Evolutionary conservation across 2,113 vertebrate genomes (phyloP).

Genomic region (Hyperopisus bebe): DNA sequence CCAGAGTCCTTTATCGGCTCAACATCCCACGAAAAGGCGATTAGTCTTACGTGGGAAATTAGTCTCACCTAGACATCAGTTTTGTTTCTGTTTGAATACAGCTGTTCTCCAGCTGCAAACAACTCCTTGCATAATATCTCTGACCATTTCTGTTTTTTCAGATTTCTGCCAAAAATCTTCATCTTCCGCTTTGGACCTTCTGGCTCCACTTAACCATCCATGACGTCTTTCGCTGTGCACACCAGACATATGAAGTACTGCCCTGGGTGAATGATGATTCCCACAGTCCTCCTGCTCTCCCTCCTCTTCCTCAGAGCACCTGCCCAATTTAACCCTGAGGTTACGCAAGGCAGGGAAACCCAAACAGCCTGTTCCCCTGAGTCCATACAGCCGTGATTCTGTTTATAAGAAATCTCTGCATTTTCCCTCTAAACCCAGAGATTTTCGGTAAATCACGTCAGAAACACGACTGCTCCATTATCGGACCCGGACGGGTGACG

Average conservation of each 20-base stretch:
- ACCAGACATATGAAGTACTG: background rate
- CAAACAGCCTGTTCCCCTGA: background rate
- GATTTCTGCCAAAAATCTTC: background rate
- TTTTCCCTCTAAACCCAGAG: background rate
- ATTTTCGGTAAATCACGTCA: slow-evolving; percentile 3
- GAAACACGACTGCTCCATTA: background rate
- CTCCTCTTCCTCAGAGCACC: background rate
- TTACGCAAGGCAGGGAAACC: background rate
- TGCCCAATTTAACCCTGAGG: background rate
- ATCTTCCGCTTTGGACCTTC: background rate
- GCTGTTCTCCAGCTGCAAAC: slow-evolving; percentile 2
- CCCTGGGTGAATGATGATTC: background rate
- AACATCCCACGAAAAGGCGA: background rate
- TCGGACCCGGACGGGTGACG: background rate
- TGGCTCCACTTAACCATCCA: background rate
- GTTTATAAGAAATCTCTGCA: background rate
- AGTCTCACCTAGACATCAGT: background rate
- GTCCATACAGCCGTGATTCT: background rate
- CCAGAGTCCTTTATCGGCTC: background rate
- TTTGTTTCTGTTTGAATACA: background rate
- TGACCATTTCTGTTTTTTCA: background rate
- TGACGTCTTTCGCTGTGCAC: background rate
- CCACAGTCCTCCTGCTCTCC: background rate
- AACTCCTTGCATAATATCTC: background rate
- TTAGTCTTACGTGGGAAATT: background rate